Base-by-base conservation (phyloP, 2,113 vertebrate species). In the Strix aluco region DNA sequence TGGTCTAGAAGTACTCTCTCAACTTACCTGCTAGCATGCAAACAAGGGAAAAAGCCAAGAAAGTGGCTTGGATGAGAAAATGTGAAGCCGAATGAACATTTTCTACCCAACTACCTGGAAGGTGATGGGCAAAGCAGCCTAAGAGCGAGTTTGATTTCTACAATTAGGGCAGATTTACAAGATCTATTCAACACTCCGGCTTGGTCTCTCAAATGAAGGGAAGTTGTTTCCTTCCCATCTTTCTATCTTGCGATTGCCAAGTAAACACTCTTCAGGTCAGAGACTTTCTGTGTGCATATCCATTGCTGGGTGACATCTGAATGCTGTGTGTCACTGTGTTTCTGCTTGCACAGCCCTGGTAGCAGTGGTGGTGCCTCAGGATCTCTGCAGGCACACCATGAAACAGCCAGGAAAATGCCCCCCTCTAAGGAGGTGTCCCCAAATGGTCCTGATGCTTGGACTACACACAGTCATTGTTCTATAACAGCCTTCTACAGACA, bases 401-500 rank as follows among this genome's bases (percentile, higher is more conserved):
- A 59, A 85, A 42, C 16, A 81, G 44, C 27, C 44, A 88, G 47
- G 19, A 90, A 73, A 79, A 62, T 3, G 10, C 5, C 13, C 9
- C 27, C 0, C 15, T 17, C 51, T 49, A 46, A 40, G 38, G 26
- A 84, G 21, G 11, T n/a, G 36, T 58, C 25, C 49, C 46, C 59
- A 51, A 9, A 44, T 13, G 19, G 67, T 70, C 46, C 6, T 32
- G 36, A 62, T 32, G 11, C 10, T 49, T 34, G 26, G 67, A 78
- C 38, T 90, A 44, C 30, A 54, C 19, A 70, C 23, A 71, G 34
- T 51, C 23, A 19, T 49, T 51, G 71, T 85, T 82, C 52, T 85
- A 59, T 69, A 81, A 72, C 2, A 22, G 40, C 36, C 66, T 69
- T 91, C 81, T 0, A 0, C n/a, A 80, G 89, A 94, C 1, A 0